Conservation (phyloP, 2,888 invertebrate species). For the Acrobasis repandana region DNA sequence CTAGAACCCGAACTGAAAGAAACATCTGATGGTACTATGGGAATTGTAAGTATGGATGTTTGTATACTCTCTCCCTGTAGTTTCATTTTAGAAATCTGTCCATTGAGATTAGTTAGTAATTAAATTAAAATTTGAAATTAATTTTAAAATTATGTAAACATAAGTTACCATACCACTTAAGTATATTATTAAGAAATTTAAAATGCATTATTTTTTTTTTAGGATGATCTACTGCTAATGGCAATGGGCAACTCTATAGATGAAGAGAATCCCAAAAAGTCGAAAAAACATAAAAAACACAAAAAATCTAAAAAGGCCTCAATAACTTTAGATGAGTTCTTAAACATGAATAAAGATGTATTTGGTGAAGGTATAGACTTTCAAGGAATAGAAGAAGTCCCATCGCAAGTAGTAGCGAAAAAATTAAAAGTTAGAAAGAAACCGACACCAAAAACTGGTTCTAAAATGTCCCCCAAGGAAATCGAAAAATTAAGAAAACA, state of each 20-base stretch:
- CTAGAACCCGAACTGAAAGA: constrained; percentile 35
- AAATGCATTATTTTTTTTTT: constrained; percentile 36
- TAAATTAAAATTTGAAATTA: too few species aligned
- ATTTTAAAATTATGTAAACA: too few species aligned
- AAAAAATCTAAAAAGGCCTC: constrained; percentile 73
- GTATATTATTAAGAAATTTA: background rate
- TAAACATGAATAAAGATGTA: constrained; percentile 77
- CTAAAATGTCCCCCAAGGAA: constrained; percentile 50
- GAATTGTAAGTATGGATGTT: constrained; percentile 51
- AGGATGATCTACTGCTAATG: constrained; percentile 69
- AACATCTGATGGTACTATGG: constrained; percentile 45
- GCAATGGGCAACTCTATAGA: constrained; percentile 59
- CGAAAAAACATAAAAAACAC: constrained; percentile 74
- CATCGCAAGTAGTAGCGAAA: constrained; percentile 63
- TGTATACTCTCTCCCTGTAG: background rate
- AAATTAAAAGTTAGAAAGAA: constrained; percentile 58
- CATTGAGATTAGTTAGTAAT: too few species aligned
- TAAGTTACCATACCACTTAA: background rate
- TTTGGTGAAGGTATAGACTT: constrained; percentile 75
- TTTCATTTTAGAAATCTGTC: too few species aligned
- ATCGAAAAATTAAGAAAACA: constrained; percentile 69
- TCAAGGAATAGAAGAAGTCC: constrained; percentile 76
- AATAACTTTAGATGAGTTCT: constrained; percentile 75
- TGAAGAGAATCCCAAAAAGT: constrained; percentile 48
- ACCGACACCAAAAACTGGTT: constrained; percentile 32